Conservation (phyloP, 2,797 vertebrate species). For the Anguilla pacifica region DNA sequence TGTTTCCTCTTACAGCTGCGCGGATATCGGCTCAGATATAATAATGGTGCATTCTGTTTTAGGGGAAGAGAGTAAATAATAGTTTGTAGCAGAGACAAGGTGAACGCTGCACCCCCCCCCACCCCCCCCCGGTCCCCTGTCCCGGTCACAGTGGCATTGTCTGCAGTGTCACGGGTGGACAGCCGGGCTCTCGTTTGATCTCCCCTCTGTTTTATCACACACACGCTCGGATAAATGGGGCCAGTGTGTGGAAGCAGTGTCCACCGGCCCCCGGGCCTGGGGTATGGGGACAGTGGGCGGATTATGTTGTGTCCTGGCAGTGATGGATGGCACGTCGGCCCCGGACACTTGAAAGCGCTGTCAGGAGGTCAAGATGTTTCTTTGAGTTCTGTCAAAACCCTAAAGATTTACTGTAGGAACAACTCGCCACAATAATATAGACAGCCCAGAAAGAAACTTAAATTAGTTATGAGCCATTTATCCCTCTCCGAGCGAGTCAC, state of each 20-base stretch:
- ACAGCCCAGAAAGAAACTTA: slow-evolving; percentile 40
- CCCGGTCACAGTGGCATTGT: slow-evolving; percentile 57
- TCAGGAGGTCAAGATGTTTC: slow-evolving; percentile 56
- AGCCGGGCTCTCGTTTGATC: slow-evolving; percentile 60
- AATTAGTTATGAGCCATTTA: slow-evolving; percentile 8
- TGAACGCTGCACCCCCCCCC: slow-evolving; percentile 62
- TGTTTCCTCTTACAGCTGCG: slow-evolving; percentile 10
- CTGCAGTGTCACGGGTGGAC: slow-evolving; percentile 56
- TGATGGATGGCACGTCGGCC: slow-evolving; percentile 71
- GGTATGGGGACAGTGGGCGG: slow-evolving; percentile 55
- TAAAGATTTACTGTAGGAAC: slow-evolving; percentile 68
- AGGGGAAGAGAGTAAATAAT: not conserved
- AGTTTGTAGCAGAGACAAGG: slow-evolving; percentile 44
- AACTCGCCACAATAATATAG: slow-evolving; percentile 47
- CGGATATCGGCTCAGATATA: not conserved
- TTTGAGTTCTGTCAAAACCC: slow-evolving; percentile 57
- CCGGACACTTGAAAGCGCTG: slow-evolving; percentile 57
- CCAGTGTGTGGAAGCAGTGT: slow-evolving; percentile 30
- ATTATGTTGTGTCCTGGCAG: slow-evolving; percentile 65
- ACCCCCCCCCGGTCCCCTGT: too few species aligned
- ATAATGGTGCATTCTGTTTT: slow-evolving; percentile 25
- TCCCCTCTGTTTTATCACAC: slow-evolving; percentile 42
- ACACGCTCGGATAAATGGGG: slow-evolving; percentile 25
- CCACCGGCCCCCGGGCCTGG: not conserved
- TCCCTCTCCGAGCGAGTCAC: not conserved